A percentile compares a stretch with the other conserved stretches of the same genome.
Evolutionary conservation across 2,888 invertebrate species (phyloP).

Genomic region (Dexiosoma caninum): DNA sequence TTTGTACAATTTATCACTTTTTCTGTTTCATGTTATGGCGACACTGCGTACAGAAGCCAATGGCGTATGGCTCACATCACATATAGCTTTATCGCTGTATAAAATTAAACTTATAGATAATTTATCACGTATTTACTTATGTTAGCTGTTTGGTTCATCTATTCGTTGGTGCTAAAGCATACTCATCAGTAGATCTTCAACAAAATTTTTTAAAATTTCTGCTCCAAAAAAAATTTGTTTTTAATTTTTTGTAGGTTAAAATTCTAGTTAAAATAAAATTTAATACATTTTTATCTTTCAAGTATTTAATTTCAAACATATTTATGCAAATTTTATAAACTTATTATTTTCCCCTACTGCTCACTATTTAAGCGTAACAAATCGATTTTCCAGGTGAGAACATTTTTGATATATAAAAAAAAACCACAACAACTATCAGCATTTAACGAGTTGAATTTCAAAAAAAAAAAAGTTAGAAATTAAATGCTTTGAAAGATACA

Average conservation of each 20-base stretch:
- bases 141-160: no score
- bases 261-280: slow-evolving; percentile 13
- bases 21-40: no score
- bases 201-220: no score
- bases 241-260: background rate
- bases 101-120: no score
- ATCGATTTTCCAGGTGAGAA: slow-evolving; percentile 57
- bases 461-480: background rate
- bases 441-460: slow-evolving; percentile 6
- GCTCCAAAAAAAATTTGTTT: no score
- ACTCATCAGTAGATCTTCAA: no score
- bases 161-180: no score
- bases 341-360: background rate
- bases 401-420: background rate
- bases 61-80: no score
- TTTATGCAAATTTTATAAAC: slow-evolving; percentile 33
- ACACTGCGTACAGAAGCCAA: no score
- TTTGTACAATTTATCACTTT: no score
- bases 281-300: background rate
- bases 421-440: background rate
- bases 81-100: no score
- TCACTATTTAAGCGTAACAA: slow-evolving; percentile 28
- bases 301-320: background rate
- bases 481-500: background rate
- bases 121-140: no score